These are phyloP conservation scores for Rhinopomastus cyanomelas DNA, from an alignment of 2,113 vertebrate species.

Conservation along the genomic window DNA sequence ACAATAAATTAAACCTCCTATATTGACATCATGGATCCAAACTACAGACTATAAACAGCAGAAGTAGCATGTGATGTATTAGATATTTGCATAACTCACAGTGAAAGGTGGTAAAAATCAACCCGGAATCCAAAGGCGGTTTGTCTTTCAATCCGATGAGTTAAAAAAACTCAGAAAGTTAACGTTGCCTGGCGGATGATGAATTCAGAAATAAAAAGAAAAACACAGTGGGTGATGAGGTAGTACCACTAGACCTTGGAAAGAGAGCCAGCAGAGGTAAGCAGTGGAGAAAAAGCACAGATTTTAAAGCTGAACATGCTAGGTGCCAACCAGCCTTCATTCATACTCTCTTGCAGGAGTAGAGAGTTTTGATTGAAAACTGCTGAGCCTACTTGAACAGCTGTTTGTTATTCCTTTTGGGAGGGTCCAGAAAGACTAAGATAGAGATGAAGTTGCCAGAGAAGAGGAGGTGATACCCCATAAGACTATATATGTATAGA, in stretches of 20 bases:
- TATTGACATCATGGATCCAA: neutral
- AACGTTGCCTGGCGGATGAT: neutral
- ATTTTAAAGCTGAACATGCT: neutral
- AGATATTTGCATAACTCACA: no score
- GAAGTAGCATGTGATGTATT: neutral
- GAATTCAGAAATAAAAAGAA: constrained; percentile 34
- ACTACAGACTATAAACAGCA: neutral
- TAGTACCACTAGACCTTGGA: neutral
- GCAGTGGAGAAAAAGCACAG: neutral
- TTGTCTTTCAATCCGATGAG: constrained; percentile 8
- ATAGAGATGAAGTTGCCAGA: constrained; percentile 36
- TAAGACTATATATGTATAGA: neutral
- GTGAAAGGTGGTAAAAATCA: no score
- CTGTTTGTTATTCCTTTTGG: neutral
- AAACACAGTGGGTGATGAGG: neutral
- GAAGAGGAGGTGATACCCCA: constrained; percentile 51
- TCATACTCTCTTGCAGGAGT: constrained; percentile 33
- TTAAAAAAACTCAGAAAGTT: constrained; percentile 43
- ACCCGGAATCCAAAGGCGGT: neutral
- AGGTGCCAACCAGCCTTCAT: constrained; percentile 23
- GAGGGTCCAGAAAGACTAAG: constrained; percentile 5
- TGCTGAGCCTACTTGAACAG: constrained; percentile 45
- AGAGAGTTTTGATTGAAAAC: constrained; percentile 46
- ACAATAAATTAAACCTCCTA: neutral
- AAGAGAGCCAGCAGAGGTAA: neutral